A percentile compares a stretch with the other conserved stretches of the same genome.
Evolutionary conservation across 2,113 vertebrate species (phyloP).

Genomic region (Onychostruthus taczanowskii): DNA sequence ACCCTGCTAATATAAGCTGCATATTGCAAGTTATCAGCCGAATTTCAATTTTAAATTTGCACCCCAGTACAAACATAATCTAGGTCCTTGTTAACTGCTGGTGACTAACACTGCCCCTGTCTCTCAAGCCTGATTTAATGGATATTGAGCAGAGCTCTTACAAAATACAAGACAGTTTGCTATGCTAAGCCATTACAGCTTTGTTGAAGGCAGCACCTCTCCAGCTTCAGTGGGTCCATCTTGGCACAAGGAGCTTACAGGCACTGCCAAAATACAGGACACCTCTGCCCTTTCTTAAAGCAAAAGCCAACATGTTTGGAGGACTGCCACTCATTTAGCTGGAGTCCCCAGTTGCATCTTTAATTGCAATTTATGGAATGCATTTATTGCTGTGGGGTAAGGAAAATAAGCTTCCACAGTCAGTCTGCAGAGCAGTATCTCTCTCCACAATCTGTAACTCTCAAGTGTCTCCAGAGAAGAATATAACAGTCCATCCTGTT

Average conservation of each 20-base stretch:
- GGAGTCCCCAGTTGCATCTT: background rate
- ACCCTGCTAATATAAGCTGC: background rate
- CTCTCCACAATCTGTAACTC: background rate
- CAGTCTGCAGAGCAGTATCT: background rate
- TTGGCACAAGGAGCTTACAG: background rate
- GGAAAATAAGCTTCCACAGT: background rate
- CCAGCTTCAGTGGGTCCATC: background rate
- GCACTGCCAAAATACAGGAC: background rate
- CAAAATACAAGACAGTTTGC: background rate
- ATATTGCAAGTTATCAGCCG: background rate
- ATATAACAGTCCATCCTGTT: background rate
- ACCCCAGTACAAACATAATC: background rate
- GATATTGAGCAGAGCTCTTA: background rate
- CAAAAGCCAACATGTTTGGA: background rate
- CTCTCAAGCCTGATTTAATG: background rate
- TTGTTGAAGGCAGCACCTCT: background rate
- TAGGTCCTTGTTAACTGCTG: background rate
- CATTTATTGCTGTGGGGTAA: background rate
- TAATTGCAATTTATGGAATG: constrained; percentile 42
- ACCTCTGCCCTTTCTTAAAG: background rate
- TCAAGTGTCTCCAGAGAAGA: background rate
- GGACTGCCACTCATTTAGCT: background rate
- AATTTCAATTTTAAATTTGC: background rate
- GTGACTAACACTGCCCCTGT: background rate
- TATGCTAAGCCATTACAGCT: background rate